Evolutionary conservation across 2,888 invertebrate genomes (phyloP), one percentile per base, ranked within the genome.

Genomic region (Agrenia bidenticulata): DNA sequence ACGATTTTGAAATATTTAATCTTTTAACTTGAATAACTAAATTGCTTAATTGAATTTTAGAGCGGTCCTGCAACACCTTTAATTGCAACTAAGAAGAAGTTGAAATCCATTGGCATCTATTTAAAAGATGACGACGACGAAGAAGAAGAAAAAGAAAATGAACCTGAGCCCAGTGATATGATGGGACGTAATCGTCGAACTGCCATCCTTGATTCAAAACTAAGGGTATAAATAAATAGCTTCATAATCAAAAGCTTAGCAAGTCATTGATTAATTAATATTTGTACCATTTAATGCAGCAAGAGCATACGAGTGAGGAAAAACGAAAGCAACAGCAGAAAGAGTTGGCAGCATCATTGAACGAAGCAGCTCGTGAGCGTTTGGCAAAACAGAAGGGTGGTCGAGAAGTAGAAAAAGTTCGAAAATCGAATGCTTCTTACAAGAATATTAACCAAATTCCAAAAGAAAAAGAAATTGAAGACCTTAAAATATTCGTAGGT

Each of bases 291-390:
- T 7, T 11, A 11, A 7, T 39, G 39, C 77, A 84, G 82, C 92
- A 92, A 41, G 97, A 98, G 79, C 91, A 92, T 76, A 94, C 95
- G 13, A 90, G 95, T 0, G 99, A 99, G 80, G 98, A 99, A 78
- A 98, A 98, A 80, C 87, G 99, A 15, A 94, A 94, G 76, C 89
- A 92, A 78, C 96, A 98, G 83, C 99, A 99, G 80, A 90, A 92
- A 77, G 97, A 98, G 81, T 81, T 99, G 67, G 94, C 94, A 0
- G 86, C 88, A 64, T 87, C 88, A 67, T 82, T 99, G 45, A 98
- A 99, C 78, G 92, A 94, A 78, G 90, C 91, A 69, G 99, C 99
- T 0, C 89, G 90, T 76, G 93, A 93, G 77, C 86, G 99, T 49
- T 81, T 99, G 70, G 92, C 95, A 0, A 91, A 93, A 77, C 90